Percentiles rank a stretch among this genome's conserved stretches.
These are phyloP conservation scores for Melanophora roralis DNA, from an alignment of 2,888 invertebrate species.

Conservation along the genomic window DNA sequence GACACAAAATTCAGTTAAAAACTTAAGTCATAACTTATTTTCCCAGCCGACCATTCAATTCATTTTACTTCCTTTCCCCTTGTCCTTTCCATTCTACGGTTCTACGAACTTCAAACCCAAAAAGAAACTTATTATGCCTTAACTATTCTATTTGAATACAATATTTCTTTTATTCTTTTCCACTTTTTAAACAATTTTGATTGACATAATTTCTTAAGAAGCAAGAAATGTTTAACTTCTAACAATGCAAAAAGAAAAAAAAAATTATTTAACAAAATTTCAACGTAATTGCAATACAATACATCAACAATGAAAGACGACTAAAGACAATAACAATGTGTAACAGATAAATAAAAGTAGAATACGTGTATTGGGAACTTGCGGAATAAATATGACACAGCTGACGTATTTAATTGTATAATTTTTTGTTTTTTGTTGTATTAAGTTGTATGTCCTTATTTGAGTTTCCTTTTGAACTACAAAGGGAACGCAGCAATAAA, in stretches of 20 bases:
- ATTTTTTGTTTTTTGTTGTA: background rate
- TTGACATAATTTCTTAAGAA: slow-evolving; percentile 41
- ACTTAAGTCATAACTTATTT: no score
- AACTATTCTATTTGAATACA: slow-evolving; percentile 26
- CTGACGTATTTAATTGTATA: slow-evolving; percentile 24
- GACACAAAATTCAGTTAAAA: no score
- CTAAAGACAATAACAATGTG: background rate
- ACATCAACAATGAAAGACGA: background rate
- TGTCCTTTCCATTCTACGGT: slow-evolving; percentile 46
- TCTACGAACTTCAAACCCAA: slow-evolving; percentile 6
- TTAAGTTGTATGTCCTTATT: slow-evolving; percentile 13
- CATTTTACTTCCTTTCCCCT: slow-evolving; percentile 9
- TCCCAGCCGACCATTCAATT: no score
- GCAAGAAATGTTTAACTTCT: slow-evolving; percentile 8
- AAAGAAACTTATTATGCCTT: slow-evolving; percentile 35
- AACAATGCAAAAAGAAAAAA: background rate
- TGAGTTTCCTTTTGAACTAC: background rate
- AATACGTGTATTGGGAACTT: background rate
- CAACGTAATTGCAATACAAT: background rate
- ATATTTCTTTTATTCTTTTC: slow-evolving; percentile 7
- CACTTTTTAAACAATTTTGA: slow-evolving; percentile 23
- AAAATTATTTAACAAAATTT: background rate
- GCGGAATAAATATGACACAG: slow-evolving; percentile 11
- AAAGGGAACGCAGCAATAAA: background rate
- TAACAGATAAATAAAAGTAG: slow-evolving; percentile 1